A percentile compares a stretch with the other conserved stretches of the same genome.
Evolutionary conservation across 1,140 invertebrate genomes (phyloP).

Genomic region (Bicyclus anynana): DNA sequence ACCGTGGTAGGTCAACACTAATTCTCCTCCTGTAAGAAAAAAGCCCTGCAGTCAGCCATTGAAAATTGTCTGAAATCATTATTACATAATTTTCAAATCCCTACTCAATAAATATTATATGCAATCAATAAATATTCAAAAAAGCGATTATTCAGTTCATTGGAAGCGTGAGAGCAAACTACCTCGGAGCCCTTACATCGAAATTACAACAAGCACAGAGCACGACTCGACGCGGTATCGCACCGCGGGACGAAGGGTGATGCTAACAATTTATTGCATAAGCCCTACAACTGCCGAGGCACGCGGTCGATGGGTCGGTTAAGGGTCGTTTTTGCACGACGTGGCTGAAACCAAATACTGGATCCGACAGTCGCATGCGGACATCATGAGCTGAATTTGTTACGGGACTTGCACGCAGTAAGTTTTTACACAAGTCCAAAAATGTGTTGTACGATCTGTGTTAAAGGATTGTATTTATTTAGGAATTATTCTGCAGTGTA

Average conservation of each 20-base stretch:
- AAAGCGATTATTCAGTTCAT: constrained; percentile 11
- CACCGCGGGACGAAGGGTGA: constrained; percentile 34
- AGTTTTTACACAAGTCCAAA: too few relatives aligned
- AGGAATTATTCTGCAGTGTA: too few relatives aligned
- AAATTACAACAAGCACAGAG: constrained; percentile 63
- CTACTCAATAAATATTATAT: too few relatives aligned
- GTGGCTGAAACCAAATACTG: background rate
- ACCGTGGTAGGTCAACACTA: too few relatives aligned
- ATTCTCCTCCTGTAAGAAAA: too few relatives aligned
- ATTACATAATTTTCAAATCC: background rate
- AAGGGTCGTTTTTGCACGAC: background rate
- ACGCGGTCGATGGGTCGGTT: constrained; percentile 11
- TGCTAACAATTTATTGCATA: constrained; percentile 56
- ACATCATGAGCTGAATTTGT: too few relatives aligned
- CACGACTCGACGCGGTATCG: constrained; percentile 57
- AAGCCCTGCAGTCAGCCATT: too few relatives aligned
- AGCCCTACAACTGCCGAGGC: constrained; percentile 11
- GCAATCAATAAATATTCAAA: background rate
- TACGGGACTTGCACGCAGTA: too few relatives aligned
- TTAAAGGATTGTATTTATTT: too few relatives aligned
- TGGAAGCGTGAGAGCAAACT: constrained; percentile 63
- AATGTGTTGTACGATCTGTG: too few relatives aligned
- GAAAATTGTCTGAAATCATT: too few relatives aligned
- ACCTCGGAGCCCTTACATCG: constrained; percentile 53
- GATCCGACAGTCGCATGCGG: too few relatives aligned